Conservation (phyloP, 1,140 invertebrate species). For the Matsumurasca onukii region DNA sequence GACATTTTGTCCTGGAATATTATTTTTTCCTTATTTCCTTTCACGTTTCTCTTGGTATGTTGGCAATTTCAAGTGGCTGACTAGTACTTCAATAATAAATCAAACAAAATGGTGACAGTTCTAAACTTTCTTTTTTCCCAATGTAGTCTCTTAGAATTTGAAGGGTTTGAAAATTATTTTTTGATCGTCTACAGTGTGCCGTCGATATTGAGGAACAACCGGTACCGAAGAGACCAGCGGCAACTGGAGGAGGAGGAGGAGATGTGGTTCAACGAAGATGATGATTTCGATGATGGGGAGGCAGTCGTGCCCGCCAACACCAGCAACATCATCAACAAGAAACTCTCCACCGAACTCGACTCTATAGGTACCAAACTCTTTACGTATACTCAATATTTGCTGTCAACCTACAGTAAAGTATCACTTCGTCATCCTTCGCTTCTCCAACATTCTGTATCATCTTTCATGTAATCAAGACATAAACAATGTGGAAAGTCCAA, state of each 20-base stretch:
- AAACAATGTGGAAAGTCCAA: too few relatives aligned
- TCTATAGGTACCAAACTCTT: constrained; percentile 54
- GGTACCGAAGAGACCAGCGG: constrained; percentile 87
- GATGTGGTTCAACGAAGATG: constrained; percentile 98
- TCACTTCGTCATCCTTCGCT: not conserved
- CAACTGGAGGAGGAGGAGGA: constrained; percentile 97
- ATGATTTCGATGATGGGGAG: constrained; percentile 87
- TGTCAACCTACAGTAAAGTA: not conserved
- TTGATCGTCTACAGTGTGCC: constrained; percentile 56
- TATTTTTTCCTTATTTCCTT: too few relatives aligned
- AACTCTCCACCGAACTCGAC: constrained; percentile 61
- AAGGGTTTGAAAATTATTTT: not conserved
- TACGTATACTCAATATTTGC: not conserved
- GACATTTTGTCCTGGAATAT: too few relatives aligned
- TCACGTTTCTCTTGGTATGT: too few relatives aligned
- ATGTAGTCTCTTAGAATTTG: too few relatives aligned
- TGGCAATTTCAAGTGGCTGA: too few relatives aligned
- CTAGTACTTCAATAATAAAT: too few relatives aligned
- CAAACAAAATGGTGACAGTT: too few relatives aligned
- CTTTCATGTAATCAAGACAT: too few relatives aligned
- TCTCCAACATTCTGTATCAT: too few relatives aligned
- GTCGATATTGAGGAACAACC: constrained; percentile 73
- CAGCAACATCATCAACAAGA: constrained; percentile 47
- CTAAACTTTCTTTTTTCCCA: too few relatives aligned
- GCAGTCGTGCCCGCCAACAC: constrained; percentile 57